A percentile compares a stretch with the other conserved stretches of the same genome.
These are phyloP conservation scores for Limnephilus rhombicus DNA, from an alignment of 2,888 invertebrate genomes.

Conservation along the genomic window DNA sequence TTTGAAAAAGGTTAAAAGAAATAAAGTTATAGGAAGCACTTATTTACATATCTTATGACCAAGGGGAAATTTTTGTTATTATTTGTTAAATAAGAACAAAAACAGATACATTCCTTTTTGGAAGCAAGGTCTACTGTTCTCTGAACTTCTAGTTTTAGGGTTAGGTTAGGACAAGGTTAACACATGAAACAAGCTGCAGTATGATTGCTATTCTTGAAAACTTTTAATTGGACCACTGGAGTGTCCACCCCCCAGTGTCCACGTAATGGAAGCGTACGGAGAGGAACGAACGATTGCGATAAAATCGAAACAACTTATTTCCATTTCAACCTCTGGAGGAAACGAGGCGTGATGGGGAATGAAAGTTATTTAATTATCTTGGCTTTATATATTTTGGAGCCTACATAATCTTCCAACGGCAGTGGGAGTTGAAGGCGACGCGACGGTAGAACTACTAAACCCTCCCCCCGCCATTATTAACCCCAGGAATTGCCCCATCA, in stretches of 20 bases:
- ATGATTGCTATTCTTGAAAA: not conserved
- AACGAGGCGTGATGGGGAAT: constrained; percentile 9
- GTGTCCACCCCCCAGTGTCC: not conserved
- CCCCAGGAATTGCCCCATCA: constrained; percentile 64
- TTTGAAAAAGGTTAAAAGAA: too few relatives aligned
- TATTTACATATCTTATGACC: too few relatives aligned
- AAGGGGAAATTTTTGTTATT: too few relatives aligned
- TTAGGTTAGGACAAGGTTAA: not conserved
- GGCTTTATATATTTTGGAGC: constrained; percentile 36
- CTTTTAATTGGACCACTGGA: not conserved
- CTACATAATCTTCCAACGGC: constrained; percentile 24
- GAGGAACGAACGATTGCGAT: not conserved
- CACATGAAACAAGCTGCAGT: not conserved
- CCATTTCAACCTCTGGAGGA: not conserved
- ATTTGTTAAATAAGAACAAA: too few relatives aligned
- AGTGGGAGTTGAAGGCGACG: constrained; percentile 5
- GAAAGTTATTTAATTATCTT: constrained; percentile 40
- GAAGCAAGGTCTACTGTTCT: too few relatives aligned
- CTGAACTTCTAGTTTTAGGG: too few relatives aligned
- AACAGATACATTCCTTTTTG: too few relatives aligned
- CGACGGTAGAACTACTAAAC: constrained; percentile 51
- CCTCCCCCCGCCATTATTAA: constrained; percentile 61
- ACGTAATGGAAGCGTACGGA: not conserved
- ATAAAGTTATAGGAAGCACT: too few relatives aligned
- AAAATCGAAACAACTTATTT: not conserved